Percentiles rank a stretch among this genome's conserved stretches.
Conservation (phyloP, 2,888 invertebrate species). For the Anticlea derivata region DNA sequence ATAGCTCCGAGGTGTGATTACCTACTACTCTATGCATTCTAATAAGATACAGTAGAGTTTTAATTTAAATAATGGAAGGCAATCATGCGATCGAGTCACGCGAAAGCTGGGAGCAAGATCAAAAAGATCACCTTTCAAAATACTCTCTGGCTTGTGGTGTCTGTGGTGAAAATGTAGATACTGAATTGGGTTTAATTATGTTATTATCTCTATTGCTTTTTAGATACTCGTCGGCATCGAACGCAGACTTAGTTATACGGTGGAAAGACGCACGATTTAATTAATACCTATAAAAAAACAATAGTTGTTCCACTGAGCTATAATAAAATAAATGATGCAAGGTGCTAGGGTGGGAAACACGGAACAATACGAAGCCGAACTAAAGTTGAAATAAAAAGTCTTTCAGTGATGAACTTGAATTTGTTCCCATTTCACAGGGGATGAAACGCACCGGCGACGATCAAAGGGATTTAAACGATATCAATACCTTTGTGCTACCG, state of each 20-base stretch:
- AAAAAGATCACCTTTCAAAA: conserved; percentile 22
- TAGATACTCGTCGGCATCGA: neutral
- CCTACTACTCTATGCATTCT: conserved; percentile 59
- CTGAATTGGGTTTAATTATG: conserved; percentile 9
- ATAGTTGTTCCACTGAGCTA: conserved; percentile 4
- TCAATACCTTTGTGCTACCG: conserved; percentile 79
- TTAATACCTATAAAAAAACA: conserved; percentile 2
- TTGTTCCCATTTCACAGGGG: conserved; percentile 50
- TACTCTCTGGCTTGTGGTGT: neutral
- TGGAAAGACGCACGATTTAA: conserved; percentile 2
- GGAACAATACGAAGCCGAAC: conserved; percentile 15
- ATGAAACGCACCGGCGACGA: conserved; percentile 58
- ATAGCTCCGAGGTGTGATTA: conserved; percentile 75
- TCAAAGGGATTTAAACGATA: conserved; percentile 79
- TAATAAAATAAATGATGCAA: conserved; percentile 7
- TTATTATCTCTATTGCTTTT: conserved; percentile 14
- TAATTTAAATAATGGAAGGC: conserved; percentile 35
- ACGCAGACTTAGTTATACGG: too few species aligned
- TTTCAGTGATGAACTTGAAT: conserved; percentile 23
- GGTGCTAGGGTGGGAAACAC: conserved; percentile 11
- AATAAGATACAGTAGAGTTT: conserved; percentile 33
- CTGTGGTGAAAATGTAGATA: conserved; percentile 12
- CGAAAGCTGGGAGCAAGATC: conserved; percentile 26
- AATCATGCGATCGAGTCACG: conserved; percentile 35
- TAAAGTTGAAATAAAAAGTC: conserved; percentile 27